Percentiles rank a stretch among this genome's conserved stretches.
Evolutionary conservation across 1,140 invertebrate species (phyloP).

Genomic region (Platorchestia sp.): DNA sequence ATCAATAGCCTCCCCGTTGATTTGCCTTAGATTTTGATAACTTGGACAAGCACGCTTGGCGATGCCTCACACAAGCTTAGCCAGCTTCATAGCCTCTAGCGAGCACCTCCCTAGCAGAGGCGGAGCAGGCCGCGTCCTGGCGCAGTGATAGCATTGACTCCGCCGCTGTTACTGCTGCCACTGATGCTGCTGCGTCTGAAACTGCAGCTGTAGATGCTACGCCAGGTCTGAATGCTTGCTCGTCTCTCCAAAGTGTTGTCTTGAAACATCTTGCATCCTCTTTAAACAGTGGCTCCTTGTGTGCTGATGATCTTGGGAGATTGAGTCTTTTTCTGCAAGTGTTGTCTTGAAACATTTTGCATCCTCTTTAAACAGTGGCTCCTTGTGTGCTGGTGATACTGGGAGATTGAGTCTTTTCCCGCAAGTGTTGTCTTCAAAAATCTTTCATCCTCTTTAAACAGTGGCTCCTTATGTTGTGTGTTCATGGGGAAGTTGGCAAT

Average conservation of each 20-base stretch:
- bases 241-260: constrained; percentile 8
- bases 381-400: not conserved
- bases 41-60: no score
- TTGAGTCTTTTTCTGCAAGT: not conserved
- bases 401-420: not conserved
- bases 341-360: not conserved
- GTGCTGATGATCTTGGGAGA: not conserved
- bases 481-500: not conserved
- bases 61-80: no score
- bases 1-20: no score
- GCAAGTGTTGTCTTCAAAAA: not conserved
- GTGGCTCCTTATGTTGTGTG: not conserved
- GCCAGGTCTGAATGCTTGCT: constrained; percentile 62
- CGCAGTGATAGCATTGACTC: not conserved
- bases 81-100: not conserved
- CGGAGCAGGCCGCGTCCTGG: not conserved
- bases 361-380: not conserved
- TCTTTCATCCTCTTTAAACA: not conserved
- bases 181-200: not conserved
- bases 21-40: no score
- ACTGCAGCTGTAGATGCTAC: constrained; percentile 58
- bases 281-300: not conserved
- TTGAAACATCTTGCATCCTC: constrained; percentile 39
- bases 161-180: not conserved
- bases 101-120: not conserved